phyloP scores from a whole-genome alignment of 2,113 vertebrate genomes.

The Sylvietta virens region DNA sequence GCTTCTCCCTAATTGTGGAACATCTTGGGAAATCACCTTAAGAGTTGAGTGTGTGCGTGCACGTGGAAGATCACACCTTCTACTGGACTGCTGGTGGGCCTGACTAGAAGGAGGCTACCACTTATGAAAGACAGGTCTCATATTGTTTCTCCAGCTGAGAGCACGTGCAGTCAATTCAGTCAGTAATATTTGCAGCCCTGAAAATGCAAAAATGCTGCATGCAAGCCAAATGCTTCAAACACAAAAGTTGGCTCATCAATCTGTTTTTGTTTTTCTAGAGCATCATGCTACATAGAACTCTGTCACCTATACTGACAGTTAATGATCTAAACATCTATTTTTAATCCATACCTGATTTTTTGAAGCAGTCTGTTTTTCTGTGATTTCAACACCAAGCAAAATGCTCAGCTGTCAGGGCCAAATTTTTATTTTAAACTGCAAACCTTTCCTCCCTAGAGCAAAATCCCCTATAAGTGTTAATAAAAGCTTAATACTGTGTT shows the following conservation, averaged over 20 bases:
- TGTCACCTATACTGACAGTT: background rate
- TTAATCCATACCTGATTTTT: background rate
- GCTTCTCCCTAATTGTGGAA: background rate
- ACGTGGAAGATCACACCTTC: background rate
- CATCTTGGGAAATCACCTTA: background rate
- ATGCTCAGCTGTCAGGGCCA: background rate
- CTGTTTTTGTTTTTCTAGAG: background rate
- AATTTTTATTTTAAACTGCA: background rate
- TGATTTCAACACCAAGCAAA: background rate
- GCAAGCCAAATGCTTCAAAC: background rate
- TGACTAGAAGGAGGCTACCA: background rate
- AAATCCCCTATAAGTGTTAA: background rate
- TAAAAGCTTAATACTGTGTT: background rate
- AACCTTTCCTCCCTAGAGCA: background rate
- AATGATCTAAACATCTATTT: background rate
- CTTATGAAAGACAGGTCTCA: background rate
- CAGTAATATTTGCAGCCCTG: background rate
- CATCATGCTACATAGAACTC: background rate
- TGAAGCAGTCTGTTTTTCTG: background rate
- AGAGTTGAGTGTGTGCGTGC: fast-evolving
- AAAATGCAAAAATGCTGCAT: background rate
- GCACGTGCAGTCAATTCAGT: fast-evolving
- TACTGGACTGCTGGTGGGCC: background rate
- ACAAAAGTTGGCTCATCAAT: background rate
- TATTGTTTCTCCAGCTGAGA: background rate